Conservation (phyloP, 2,888 invertebrate species). For the Junonia oenone region DNA sequence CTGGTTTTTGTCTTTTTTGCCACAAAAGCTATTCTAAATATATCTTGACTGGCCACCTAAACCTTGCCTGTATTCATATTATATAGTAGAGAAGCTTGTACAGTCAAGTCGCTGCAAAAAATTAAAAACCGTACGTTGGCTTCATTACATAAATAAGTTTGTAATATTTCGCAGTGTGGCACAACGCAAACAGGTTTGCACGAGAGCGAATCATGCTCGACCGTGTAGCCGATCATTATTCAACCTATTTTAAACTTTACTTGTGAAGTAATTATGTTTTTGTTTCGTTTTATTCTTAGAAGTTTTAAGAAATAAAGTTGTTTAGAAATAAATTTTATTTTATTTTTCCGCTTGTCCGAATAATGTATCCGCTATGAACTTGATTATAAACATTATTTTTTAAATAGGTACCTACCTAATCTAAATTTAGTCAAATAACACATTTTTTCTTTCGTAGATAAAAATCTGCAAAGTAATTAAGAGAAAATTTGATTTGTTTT, state of each 20-base stretch:
- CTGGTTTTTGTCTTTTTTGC: no score
- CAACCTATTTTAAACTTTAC: slow-evolving; percentile 51
- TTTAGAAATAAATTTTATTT: neutral
- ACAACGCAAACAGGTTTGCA: neutral
- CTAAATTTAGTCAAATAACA: no score
- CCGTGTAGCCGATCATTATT: slow-evolving; percentile 34
- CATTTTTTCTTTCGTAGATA: no score
- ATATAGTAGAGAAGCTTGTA: no score
- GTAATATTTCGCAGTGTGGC: neutral
- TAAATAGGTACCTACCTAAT: no score
- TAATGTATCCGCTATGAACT: neutral
- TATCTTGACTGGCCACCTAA: neutral
- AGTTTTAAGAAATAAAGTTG: slow-evolving; percentile 2
- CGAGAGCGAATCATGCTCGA: neutral
- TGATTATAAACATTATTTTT: no score
- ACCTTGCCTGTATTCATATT: no score
- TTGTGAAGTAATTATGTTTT: slow-evolving; percentile 65
- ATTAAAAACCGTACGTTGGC: neutral
- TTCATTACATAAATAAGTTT: neutral
- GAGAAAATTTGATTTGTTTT: no score
- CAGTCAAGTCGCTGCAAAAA: neutral
- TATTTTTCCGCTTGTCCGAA: neutral
- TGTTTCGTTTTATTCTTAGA: slow-evolving; percentile 40
- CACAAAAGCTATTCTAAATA: no score
- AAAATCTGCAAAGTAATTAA: no score